Evolutionary conservation across 2,113 vertebrate genomes (phyloP).

Genomic region (Pholis gunnellus): DNA sequence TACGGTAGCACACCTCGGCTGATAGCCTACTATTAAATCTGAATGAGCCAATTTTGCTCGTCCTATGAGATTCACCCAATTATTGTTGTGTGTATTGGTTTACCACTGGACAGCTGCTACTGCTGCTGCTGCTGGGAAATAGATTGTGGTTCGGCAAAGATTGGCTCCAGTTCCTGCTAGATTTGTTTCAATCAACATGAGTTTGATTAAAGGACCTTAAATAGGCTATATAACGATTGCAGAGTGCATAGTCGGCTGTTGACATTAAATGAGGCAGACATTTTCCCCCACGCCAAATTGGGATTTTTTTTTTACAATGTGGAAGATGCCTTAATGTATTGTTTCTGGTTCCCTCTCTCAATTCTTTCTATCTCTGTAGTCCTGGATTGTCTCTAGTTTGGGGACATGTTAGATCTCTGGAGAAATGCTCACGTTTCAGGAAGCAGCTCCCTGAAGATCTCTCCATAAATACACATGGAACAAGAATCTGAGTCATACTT

Average conservation of each 20-base stretch:
- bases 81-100: slow-evolving; percentile 67
- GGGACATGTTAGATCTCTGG: slow-evolving; percentile 34
- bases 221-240: slow-evolving; percentile 20
- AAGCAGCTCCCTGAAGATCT: slow-evolving; percentile 33
- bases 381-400: slow-evolving; percentile 28
- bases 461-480: slow-evolving; percentile 39
- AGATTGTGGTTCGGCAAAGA: slow-evolving; percentile 55
- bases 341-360: not conserved
- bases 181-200: slow-evolving; percentile 65
- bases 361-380: slow-evolving; percentile 17
- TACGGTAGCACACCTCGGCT: slow-evolving; percentile 42
- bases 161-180: slow-evolving; percentile 43
- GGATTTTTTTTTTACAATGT: not conserved
- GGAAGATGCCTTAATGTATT: not conserved
- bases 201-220: slow-evolving; percentile 58
- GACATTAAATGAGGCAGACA: not conserved
- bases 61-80: slow-evolving; percentile 69
- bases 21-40: slow-evolving; percentile 64
- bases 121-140: slow-evolving; percentile 66
- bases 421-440: slow-evolving; percentile 12
- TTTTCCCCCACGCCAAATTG: not conserved
- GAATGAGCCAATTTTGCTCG: slow-evolving; percentile 64
- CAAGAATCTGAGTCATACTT: slow-evolving; percentile 36
- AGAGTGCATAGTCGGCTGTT: not conserved
- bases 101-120: slow-evolving; percentile 67